A percentile compares a stretch with the other conserved stretches of the same genome.
These are phyloP conservation scores for Spodoptera litura DNA, from an alignment of 1,140 invertebrate genomes.

Conservation along the genomic window DNA sequence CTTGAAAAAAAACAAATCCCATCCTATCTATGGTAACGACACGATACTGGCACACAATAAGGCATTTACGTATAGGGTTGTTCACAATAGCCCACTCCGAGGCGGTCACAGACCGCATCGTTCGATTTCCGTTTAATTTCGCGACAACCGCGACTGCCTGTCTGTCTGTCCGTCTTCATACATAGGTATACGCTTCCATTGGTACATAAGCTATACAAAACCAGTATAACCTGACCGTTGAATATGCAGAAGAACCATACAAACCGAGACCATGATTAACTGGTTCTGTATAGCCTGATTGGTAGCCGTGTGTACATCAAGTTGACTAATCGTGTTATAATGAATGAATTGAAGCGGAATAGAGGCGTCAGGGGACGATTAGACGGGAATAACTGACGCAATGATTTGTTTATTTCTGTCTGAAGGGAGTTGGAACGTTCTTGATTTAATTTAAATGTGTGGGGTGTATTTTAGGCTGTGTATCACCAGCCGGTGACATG, in stretches of 20 bases:
- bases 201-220: background rate
- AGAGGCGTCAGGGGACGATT: constrained; percentile 18
- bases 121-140: constrained; percentile 84
- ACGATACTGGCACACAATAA: background rate
- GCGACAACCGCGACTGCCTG: constrained; percentile 61
- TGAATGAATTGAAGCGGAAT: constrained; percentile 54
- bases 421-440: background rate
- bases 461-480: background rate
- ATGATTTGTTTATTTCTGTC: constrained; percentile 6
- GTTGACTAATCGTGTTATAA: constrained; percentile 65
- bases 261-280: too few species aligned
- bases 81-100: constrained; percentile 36
- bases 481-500: too few species aligned
- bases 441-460: background rate
- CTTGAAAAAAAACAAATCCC: background rate
- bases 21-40: background rate
- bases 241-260: too few species aligned
- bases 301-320: background rate
- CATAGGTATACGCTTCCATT: constrained; percentile 21
- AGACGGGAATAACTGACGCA: background rate
- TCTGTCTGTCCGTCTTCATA: constrained; percentile 47
- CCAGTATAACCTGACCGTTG: too few species aligned
- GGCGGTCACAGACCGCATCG: constrained; percentile 71
- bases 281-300: too few species aligned
- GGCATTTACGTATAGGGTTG: constrained; percentile 3